Conservation (phyloP, 1,140 invertebrate species). For the Drosophila miranda region DNA sequence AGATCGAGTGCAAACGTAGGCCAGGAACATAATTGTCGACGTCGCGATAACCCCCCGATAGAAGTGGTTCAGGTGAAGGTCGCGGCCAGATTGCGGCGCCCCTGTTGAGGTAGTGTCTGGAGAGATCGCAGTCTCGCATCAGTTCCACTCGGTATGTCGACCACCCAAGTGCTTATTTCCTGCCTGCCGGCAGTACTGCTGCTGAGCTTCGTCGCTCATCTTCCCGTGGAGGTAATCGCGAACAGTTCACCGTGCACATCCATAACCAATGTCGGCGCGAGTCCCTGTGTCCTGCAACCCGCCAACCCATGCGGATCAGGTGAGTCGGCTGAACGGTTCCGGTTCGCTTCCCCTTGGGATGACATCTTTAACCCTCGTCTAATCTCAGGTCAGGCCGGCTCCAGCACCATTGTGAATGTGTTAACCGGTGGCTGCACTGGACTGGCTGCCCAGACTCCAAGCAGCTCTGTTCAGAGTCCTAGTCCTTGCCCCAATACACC, state of each 20-base stretch:
- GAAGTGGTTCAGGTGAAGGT: conserved; percentile 20
- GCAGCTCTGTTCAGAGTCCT: background rate
- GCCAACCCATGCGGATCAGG: background rate
- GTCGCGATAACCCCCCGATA: conserved; percentile 24
- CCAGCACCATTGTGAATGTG: conserved; percentile 23
- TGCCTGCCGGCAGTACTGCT: conserved; percentile 23
- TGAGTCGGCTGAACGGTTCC: background rate
- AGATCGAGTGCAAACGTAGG: background rate
- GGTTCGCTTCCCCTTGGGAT: background rate
- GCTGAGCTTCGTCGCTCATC: conserved; percentile 12
- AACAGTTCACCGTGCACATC: background rate
- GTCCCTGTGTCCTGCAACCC: conserved; percentile 16
- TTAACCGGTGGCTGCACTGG: background rate
- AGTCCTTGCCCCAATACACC: conserved; percentile 17
- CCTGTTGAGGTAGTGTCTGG: background rate
- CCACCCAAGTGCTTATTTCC: conserved; percentile 40
- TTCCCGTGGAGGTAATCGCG: conserved; percentile 4
- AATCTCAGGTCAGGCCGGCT: conserved; percentile 19
- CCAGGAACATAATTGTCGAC: conserved; percentile 38
- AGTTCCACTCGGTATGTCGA: conserved; percentile 60
- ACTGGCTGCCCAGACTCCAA: background rate
- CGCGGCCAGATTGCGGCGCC: background rate
- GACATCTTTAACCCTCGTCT: too few species aligned
- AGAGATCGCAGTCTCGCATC: conserved; percentile 7
- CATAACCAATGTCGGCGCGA: conserved; percentile 11